Percentiles rank a stretch among this genome's conserved stretches.
phyloP scores from a whole-genome alignment of 2,797 vertebrate species.

The Aeoliscus strigatus region DNA sequence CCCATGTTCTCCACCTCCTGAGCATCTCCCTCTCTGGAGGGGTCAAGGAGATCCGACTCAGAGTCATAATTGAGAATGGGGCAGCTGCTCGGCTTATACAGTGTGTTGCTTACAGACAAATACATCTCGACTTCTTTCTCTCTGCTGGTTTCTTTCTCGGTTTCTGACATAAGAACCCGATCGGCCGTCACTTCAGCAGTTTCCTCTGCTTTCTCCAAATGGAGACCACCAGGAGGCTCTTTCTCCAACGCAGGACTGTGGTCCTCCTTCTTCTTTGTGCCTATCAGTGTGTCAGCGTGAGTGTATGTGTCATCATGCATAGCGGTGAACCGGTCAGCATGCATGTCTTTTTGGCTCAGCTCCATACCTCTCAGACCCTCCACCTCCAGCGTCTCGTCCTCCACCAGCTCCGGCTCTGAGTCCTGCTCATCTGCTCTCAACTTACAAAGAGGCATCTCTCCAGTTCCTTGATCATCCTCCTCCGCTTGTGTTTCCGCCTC shows the following conservation, averaged over 20 bases:
- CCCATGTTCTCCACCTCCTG: slow-evolving; percentile 16
- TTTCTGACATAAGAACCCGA: slow-evolving; percentile 5
- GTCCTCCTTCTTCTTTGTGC: slow-evolving; percentile 34
- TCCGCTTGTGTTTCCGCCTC: slow-evolving; percentile 1
- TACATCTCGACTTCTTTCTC: slow-evolving; percentile 47
- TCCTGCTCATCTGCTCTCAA: slow-evolving; percentile 10
- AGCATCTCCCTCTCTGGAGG: slow-evolving; percentile 17
- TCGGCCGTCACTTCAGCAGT: not conserved
- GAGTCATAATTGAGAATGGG: slow-evolving; percentile 56
- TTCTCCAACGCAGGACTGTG: slow-evolving; percentile 6
- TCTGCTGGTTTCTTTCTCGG: slow-evolving; percentile 15
- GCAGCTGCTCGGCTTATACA: slow-evolving; percentile 72
- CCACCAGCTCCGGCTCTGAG: slow-evolving; percentile 36
- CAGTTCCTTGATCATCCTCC: slow-evolving; percentile 3
- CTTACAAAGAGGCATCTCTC: slow-evolving; percentile 27
- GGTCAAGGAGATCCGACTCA: slow-evolving; percentile 18
- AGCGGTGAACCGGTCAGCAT: slow-evolving; percentile 40
- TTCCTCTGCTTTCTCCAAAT: slow-evolving; percentile 23
- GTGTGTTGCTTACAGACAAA: slow-evolving; percentile 47
- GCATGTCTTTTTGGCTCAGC: slow-evolving; percentile 40
- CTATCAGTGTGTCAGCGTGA: slow-evolving; percentile 49
- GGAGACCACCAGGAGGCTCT: slow-evolving; percentile 14
- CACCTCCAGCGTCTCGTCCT: slow-evolving; percentile 39
- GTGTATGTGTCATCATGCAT: slow-evolving; percentile 63
- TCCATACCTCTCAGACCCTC: slow-evolving; percentile 66